phyloP scores from a whole-genome alignment of 2,797 vertebrate species.

The Sternotherus odoratus region DNA sequence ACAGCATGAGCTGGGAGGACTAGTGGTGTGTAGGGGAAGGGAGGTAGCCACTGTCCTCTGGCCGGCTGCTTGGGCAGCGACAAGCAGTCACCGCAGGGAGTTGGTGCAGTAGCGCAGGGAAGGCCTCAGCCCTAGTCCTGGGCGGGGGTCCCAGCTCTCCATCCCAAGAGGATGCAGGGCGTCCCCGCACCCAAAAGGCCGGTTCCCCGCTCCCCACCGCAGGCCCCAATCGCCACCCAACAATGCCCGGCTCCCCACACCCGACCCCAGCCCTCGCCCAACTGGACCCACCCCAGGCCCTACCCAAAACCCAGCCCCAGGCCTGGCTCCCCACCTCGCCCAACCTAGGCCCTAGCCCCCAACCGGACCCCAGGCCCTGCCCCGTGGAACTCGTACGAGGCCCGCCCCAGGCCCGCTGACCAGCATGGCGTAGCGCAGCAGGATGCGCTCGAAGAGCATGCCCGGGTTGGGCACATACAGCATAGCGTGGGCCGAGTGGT shows the following conservation, averaged over 20 bases:
- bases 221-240: neutral
- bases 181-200: neutral
- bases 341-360: neutral
- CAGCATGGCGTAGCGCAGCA: conserved; percentile 80
- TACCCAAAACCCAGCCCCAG: too few species aligned
- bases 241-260: too few species aligned
- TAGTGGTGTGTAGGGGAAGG: too few species aligned
- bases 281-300: too few species aligned
- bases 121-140: too few species aligned
- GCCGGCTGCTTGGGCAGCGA: neutral
- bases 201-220: neutral
- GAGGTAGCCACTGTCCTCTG: neutral
- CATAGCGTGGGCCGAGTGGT: conserved; percentile 79
- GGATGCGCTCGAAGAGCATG: conserved; percentile 80
- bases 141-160: too few species aligned
- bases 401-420: conserved; percentile 67
- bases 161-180: neutral
- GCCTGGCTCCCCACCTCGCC: too few species aligned
- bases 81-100: neutral
- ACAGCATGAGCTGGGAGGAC: too few species aligned
- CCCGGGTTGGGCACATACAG: conserved; percentile 79
- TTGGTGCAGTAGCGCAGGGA: neutral
- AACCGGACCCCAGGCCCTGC: fast-evolving
- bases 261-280: too few species aligned
- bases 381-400: neutral